These are phyloP conservation scores for Ochotona princeps DNA, from an alignment of 2,113 vertebrate genomes.

Conservation along the genomic window DNA sequence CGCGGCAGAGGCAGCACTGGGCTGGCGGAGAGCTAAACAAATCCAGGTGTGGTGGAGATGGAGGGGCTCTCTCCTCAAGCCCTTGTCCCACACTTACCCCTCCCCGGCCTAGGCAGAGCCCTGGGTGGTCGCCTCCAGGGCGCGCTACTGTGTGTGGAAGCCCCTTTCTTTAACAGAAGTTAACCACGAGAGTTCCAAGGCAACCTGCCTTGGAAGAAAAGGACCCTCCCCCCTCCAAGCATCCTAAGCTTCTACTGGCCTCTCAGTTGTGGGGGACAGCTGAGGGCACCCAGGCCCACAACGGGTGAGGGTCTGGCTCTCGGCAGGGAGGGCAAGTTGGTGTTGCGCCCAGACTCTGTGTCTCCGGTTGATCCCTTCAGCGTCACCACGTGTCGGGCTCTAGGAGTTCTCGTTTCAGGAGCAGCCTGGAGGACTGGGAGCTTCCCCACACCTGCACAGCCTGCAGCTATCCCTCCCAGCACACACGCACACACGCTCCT, in stretches of 20 bases:
- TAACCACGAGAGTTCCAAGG: background rate
- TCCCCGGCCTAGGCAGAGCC: background rate
- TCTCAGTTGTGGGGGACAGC: background rate
- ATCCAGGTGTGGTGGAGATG: too few relatives aligned
- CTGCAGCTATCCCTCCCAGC: background rate
- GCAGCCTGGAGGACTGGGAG: background rate
- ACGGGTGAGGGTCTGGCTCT: background rate
- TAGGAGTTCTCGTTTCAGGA: background rate
- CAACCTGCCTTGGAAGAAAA: background rate
- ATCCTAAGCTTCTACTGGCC: background rate
- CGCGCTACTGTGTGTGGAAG: too few relatives aligned
- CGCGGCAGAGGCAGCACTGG: background rate
- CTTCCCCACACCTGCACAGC: background rate
- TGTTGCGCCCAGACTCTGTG: background rate
- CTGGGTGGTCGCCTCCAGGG: background rate
- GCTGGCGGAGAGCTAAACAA: slow-evolving; percentile 5
- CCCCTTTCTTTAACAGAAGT: background rate
- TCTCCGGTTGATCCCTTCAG: background rate
- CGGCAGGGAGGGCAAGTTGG: background rate
- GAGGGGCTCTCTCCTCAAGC: background rate
- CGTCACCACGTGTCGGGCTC: background rate
- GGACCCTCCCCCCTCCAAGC: background rate
- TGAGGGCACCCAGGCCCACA: background rate
- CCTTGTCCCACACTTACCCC: background rate
- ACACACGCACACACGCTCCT: background rate